A percentile compares a stretch with the other conserved stretches of the same genome.
phyloP scores from a whole-genome alignment of 2,797 vertebrate genomes.

The Poeciliopsis presidionis region DNA sequence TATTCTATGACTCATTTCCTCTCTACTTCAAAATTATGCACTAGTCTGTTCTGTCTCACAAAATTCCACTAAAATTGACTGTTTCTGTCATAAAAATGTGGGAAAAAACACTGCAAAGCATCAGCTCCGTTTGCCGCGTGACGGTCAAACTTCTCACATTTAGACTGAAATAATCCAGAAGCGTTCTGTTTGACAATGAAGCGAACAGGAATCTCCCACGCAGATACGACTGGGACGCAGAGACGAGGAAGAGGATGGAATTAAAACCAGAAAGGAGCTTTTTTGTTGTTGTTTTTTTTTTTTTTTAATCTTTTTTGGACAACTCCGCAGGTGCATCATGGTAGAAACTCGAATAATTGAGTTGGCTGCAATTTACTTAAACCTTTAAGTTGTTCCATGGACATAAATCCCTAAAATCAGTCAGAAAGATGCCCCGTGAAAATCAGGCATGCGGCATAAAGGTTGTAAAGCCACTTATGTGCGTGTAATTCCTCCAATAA shows the following conservation, averaged over 20 bases:
- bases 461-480: slow-evolving; percentile 12
- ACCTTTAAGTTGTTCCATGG: slow-evolving; percentile 11
- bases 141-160: slow-evolving; percentile 37
- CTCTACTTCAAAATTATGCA: background rate
- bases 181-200: slow-evolving; percentile 38
- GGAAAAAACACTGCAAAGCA: background rate
- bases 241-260: slow-evolving; percentile 24
- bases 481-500: slow-evolving; percentile 39
- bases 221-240: slow-evolving; percentile 29
- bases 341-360: slow-evolving; percentile 36
- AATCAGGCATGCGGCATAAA: slow-evolving; percentile 28
- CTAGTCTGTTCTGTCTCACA: background rate
- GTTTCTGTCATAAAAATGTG: background rate
- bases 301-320: slow-evolving; percentile 30
- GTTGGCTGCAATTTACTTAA: slow-evolving; percentile 54
- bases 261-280: slow-evolving; percentile 45
- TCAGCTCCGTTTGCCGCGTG: background rate
- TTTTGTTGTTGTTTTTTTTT: background rate
- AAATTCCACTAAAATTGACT: background rate
- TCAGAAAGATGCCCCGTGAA: slow-evolving; percentile 27
- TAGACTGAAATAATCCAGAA: slow-evolving; percentile 25
- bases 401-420: slow-evolving; percentile 18
- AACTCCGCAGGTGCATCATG: slow-evolving; percentile 64
- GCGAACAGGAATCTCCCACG: slow-evolving; percentile 42
- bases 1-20: background rate